Base-by-base conservation (phyloP, 2,797 vertebrate species). In the Prionace glauca region DNA sequence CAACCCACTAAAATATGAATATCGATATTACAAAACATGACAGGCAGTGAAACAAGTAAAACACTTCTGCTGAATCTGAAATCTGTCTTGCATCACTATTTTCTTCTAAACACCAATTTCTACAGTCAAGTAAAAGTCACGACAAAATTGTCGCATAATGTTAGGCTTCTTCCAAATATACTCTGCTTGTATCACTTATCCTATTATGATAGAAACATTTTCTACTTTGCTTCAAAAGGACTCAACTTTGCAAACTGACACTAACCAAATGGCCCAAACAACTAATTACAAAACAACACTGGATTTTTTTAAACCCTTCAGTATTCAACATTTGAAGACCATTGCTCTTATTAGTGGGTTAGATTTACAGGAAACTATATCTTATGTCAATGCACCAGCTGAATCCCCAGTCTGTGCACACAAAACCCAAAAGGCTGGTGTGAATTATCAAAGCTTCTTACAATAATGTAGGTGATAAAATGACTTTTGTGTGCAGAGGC, bases 381-480 rank as follows among this genome's bases (percentile, higher is more conserved):
- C 1, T 87, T 87, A 60, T 62, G 18, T 3, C 56, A 62, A 62
- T 32, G 56, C 29, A 62, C 56, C 3, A n/a, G 56, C 12, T 90
- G 56, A 16, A 90, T n/a, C 16, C 26, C 4, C 8, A 87, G 14
- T 88, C 29, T 11, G 50, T 29, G 2, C 56, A 62, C 56, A 20
- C 14, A 88, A 60, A 84, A 41, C 50, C 24, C 88, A 22, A 45
- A 88, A 88, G 29, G 50, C 26, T 56, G 45, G 84, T 56, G 26
- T 88, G 86, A 60, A 41, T 84, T 62, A 91, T 91, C 65, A 36
- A 62, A 91, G 29, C 16, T n/a, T n/a, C 88, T 65, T n/a, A 18
- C 29, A 91, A 91, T 91, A 60, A 90, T 60, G 29, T 90, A 91
- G 60, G 9, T 65, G 60, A 91, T 65, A n/a, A 90, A 91, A n/a